phyloP scores from a whole-genome alignment of 2,113 vertebrate species.

The Elaphurus davidianus region DNA sequence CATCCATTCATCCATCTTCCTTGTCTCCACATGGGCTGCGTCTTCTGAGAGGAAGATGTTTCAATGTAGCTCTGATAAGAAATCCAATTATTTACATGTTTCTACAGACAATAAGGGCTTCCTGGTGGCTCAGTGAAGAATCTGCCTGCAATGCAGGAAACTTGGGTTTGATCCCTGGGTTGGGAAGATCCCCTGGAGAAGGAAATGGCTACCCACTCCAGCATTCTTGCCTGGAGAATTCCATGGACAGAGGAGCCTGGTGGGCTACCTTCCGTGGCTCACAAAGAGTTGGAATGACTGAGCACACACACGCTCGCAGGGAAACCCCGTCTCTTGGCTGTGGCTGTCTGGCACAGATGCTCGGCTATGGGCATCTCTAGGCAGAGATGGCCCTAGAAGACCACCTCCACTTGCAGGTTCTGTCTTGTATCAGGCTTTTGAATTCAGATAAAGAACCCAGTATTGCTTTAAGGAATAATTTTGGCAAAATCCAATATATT shows the following conservation, averaged over 20 bases:
- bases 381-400: neutral
- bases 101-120: neutral
- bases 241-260: neutral
- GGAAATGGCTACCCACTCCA: neutral
- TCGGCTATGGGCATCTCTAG: neutral
- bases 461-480: neutral
- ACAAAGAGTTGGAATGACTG: neutral
- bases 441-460: neutral
- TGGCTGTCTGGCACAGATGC: too few relatives aligned
- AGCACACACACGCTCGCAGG: neutral
- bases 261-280: neutral
- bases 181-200: neutral
- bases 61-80: neutral
- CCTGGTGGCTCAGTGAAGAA: neutral
- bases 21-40: neutral
- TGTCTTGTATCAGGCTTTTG: neutral
- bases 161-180: neutral
- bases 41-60: neutral
- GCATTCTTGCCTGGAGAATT: neutral
- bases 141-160: neutral
- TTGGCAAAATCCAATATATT: neutral
- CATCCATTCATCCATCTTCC: neutral
- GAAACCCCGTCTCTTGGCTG: fast-evolving
- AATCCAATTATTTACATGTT: neutral
- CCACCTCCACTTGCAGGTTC: neutral